phyloP scores from a whole-genome alignment of 2,888 invertebrate genomes.

The Leptopterna dolabrata region DNA sequence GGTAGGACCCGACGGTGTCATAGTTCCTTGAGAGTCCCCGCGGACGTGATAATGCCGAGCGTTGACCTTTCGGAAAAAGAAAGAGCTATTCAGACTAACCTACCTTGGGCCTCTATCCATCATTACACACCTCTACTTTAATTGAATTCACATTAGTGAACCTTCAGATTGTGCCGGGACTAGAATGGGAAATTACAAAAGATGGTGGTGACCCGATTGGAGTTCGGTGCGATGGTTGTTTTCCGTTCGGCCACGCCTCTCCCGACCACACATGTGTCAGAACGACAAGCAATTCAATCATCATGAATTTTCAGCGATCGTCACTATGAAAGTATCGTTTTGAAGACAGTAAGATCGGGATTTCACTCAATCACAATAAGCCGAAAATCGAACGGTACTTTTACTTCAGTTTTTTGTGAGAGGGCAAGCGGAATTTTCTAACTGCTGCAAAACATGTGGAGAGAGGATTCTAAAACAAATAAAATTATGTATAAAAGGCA shows the following conservation, averaged over 20 bases:
- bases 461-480: too few relatives aligned
- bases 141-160: not conserved
- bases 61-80: not conserved
- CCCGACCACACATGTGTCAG: too few relatives aligned
- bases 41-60: conserved; percentile 1
- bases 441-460: too few relatives aligned
- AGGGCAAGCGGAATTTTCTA: too few relatives aligned
- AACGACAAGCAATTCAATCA: too few relatives aligned
- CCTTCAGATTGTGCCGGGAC: not conserved
- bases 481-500: too few relatives aligned
- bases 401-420: too few relatives aligned
- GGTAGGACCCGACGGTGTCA: not conserved
- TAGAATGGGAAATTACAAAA: not conserved
- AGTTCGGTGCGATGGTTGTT: not conserved
- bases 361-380: too few relatives aligned
- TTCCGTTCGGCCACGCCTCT: not conserved
- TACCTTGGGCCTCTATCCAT: conserved; percentile 2
- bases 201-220: not conserved
- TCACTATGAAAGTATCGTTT: too few relatives aligned
- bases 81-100: not conserved
- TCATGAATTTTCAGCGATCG: not conserved
- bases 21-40: not conserved
- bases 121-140: not conserved
- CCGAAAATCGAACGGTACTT: too few relatives aligned
- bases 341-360: too few relatives aligned